Evolutionary conservation across 2,888 invertebrate genomes (phyloP).

Genomic region (Lasioglossum lativentre): DNA sequence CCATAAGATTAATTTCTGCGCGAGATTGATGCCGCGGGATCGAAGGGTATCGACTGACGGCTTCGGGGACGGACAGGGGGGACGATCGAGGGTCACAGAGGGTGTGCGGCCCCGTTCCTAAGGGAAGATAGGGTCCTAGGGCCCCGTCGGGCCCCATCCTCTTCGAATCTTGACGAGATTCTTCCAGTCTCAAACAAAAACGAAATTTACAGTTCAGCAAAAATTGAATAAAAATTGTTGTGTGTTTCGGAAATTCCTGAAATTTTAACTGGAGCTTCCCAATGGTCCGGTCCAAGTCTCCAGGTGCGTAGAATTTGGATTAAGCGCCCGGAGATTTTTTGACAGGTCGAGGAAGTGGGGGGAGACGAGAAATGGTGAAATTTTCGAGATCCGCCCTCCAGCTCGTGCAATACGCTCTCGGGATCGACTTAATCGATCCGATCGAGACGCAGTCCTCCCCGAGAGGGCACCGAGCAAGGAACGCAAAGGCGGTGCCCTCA

Average conservation of each 20-base stretch:
- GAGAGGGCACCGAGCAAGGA: constrained; percentile 32
- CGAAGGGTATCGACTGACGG: constrained; percentile 68
- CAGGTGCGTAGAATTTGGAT: not conserved
- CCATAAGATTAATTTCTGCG: constrained; percentile 83
- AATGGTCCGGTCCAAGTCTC: not conserved
- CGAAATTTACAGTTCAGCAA: not conserved
- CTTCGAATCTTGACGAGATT: constrained; percentile 83
- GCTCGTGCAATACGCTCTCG: constrained; percentile 44
- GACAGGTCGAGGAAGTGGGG: not conserved
- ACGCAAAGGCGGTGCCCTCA: constrained; percentile 61
- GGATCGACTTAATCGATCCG: constrained; percentile 67
- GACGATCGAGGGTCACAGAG: constrained; percentile 25
- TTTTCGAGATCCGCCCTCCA: not conserved
- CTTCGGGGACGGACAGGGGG: constrained; percentile 48
- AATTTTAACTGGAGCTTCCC: not conserved
- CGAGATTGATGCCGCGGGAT: constrained; percentile 84
- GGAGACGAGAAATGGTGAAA: not conserved
- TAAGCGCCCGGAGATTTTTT: not conserved
- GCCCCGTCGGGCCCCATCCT: constrained; percentile 50
- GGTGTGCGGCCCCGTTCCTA: constrained; percentile 35
- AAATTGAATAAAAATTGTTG: not conserved
- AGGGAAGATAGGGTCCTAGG: not conserved
- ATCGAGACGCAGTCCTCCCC: constrained; percentile 6
- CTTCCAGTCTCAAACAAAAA: constrained; percentile 36
- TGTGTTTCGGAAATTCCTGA: not conserved